These are phyloP conservation scores for Capreolus pygargus DNA, from an alignment of 2,113 vertebrate species.

Conservation along the genomic window DNA sequence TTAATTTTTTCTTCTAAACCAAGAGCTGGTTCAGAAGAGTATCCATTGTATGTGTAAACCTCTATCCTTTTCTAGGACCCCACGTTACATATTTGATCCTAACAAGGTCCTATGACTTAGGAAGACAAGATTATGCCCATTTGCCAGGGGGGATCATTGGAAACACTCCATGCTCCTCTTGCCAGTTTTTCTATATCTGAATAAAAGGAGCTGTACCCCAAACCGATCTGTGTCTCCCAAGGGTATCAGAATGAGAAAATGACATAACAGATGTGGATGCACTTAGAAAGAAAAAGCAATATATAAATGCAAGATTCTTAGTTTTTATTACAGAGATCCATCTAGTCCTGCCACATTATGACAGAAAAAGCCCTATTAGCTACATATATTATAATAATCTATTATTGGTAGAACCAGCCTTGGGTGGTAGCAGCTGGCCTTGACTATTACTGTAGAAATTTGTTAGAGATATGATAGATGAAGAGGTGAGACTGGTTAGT, in stretches of 20 bases:
- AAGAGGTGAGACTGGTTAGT: background rate
- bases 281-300: slow-evolving; percentile 52
- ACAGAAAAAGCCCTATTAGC: slow-evolving; percentile 53
- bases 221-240: background rate
- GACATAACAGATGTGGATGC: slow-evolving; percentile 39
- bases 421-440: slow-evolving; percentile 54
- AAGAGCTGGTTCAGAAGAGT: background rate
- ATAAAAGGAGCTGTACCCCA: background rate
- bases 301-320: slow-evolving; percentile 47
- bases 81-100: background rate
- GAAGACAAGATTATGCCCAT: background rate
- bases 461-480: background rate
- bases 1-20: slow-evolving; percentile 10
- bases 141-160: background rate
- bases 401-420: slow-evolving; percentile 54
- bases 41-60: background rate
- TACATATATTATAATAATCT: slow-evolving; percentile 61
- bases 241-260: slow-evolving; percentile 29
- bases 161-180: background rate
- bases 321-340: slow-evolving; percentile 66
- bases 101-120: background rate
- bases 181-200: background rate
- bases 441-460: slow-evolving; percentile 23
- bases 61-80: background rate
- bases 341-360: slow-evolving; percentile 55